These are phyloP conservation scores for Mionectes macconnelli DNA, from an alignment of 2,113 vertebrate genomes.

Conservation along the genomic window DNA sequence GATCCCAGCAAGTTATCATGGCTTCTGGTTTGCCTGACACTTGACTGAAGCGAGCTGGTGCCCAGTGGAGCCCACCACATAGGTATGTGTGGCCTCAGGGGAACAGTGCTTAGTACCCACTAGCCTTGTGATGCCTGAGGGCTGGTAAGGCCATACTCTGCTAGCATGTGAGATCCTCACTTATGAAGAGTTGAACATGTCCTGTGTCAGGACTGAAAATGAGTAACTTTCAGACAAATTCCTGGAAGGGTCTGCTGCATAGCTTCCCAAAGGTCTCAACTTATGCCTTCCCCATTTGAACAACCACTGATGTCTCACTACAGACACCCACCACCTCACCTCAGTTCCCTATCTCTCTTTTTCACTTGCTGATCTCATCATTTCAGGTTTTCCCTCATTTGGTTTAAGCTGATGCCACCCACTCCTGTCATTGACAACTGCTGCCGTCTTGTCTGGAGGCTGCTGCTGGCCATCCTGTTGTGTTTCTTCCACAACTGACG, in stretches of 20 bases:
- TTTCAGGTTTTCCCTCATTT: background rate
- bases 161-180: background rate
- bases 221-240: background rate
- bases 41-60: background rate
- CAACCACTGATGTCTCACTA: background rate
- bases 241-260: background rate
- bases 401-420: background rate
- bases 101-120: accelerated
- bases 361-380: background rate
- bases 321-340: background rate
- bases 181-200: background rate
- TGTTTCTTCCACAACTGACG: background rate
- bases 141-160: background rate
- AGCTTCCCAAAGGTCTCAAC: background rate
- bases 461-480: background rate
- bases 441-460: background rate
- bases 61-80: background rate
- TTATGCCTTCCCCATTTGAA: background rate
- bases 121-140: background rate
- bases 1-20: background rate
- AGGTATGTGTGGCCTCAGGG: background rate
- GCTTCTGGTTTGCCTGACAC: background rate
- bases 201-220: background rate
- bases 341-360: background rate
- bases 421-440: background rate